Evolutionary conservation across 2,888 invertebrate species (phyloP).

Genomic region (Julus scanicus): DNA sequence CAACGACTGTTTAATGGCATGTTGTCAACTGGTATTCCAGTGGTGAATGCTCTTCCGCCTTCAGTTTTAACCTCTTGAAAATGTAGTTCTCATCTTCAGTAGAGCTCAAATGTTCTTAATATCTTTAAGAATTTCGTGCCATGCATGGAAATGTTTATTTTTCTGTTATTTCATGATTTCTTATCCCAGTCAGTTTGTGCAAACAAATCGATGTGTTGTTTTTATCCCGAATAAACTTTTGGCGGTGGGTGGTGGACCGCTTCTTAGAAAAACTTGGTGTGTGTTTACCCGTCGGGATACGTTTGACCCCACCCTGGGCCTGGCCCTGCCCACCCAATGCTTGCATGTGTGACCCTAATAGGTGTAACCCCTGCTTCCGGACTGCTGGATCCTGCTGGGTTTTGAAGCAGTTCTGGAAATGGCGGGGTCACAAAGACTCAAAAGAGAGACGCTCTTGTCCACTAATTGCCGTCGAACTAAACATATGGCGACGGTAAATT

Average conservation of each 20-base stretch:
- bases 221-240: neutral
- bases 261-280: neutral
- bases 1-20: no score
- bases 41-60: neutral
- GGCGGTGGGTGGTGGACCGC: neutral
- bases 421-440: conserved; percentile 30
- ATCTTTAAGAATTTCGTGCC: neutral
- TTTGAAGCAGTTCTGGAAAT: neutral
- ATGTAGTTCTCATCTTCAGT: neutral
- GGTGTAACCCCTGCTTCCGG: conserved; percentile 38
- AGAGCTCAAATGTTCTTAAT: conserved; percentile 1
- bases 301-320: neutral
- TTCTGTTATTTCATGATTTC: neutral
- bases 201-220: conserved; percentile 24
- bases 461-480: conserved; percentile 9
- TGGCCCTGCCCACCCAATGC: neutral
- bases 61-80: neutral
- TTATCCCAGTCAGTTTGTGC: neutral
- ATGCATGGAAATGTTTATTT: neutral
- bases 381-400: conserved; percentile 29
- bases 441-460: neutral
- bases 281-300: neutral
- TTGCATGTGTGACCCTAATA: neutral
- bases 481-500: conserved; percentile 20
- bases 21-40: no score